Evolutionary conservation across 1,140 invertebrate genomes (phyloP).

Genomic region (Gryon sp.): DNA sequence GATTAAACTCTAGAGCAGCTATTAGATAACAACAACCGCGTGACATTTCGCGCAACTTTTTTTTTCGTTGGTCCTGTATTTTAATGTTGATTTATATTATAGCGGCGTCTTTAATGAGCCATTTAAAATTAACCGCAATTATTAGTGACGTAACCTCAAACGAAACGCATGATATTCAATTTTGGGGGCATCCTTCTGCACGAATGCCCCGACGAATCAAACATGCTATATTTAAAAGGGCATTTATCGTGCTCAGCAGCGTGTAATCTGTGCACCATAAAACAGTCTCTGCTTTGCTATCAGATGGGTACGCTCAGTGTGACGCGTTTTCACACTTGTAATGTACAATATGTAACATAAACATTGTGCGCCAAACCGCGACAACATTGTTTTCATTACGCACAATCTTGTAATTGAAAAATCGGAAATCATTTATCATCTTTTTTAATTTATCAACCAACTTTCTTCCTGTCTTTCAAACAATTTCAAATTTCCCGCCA

Average conservation of each 20-base stretch:
- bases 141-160: constrained; percentile 27
- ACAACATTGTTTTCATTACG: constrained; percentile 54
- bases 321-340: constrained; percentile 62
- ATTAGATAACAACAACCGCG: constrained; percentile 52
- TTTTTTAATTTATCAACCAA: background rate
- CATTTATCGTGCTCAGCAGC: constrained; percentile 59
- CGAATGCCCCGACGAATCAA: constrained; percentile 53
- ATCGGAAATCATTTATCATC: too few relatives aligned
- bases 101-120: background rate
- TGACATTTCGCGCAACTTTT: constrained; percentile 54
- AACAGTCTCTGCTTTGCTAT: constrained; percentile 56
- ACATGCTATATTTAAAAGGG: constrained; percentile 59
- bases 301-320: constrained; percentile 60
- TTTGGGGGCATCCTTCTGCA: constrained; percentile 58
- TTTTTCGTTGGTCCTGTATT: too few relatives aligned
- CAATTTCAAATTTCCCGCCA: too few relatives aligned
- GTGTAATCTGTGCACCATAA: constrained; percentile 63
- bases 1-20: constrained; percentile 49
- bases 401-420: constrained; percentile 34
- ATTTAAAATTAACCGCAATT: constrained; percentile 31
- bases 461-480: too few relatives aligned
- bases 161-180: constrained; percentile 39
- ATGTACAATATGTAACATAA: constrained; percentile 32
- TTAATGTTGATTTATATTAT: background rate
- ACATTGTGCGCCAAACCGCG: constrained; percentile 53